These are phyloP conservation scores for Julus scandinavius DNA, from an alignment of 2,888 invertebrate species.

Conservation along the genomic window DNA sequence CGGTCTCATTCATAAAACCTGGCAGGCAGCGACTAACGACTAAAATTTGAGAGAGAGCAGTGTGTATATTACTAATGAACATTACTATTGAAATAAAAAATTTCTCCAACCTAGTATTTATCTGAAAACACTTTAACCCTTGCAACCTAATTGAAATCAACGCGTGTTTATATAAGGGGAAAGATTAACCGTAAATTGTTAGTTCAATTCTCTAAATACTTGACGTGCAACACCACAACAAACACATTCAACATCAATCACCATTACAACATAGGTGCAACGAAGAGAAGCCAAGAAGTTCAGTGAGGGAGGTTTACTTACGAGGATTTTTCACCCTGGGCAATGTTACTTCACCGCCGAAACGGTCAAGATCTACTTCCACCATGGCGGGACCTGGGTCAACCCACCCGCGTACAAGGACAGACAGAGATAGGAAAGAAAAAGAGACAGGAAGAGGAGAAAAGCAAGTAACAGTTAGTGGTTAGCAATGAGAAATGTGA, in stretches of 20 bases:
- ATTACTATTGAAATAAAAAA: too few species aligned
- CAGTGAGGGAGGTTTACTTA: constrained; percentile 50
- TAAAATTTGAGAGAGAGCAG: constrained; percentile 61
- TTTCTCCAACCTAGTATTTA: too few species aligned
- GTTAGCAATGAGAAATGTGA: not conserved
- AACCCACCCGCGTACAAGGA: constrained; percentile 42
- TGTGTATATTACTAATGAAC: too few species aligned
- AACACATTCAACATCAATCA: not conserved
- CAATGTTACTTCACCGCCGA: not conserved
- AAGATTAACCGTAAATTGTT: not conserved
- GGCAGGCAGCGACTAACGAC: constrained; percentile 72
- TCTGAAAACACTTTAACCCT: too few species aligned
- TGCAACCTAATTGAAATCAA: too few species aligned
- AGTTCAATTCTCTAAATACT: not conserved
- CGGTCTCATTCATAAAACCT: constrained; percentile 61
- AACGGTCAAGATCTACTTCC: constrained; percentile 40
- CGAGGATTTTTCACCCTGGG: constrained; percentile 54
- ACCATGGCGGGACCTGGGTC: constrained; percentile 48
- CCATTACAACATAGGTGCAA: not conserved
- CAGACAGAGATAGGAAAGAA: not conserved
- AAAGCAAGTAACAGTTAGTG: constrained; percentile 26
- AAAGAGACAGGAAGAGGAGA: constrained; percentile 48
- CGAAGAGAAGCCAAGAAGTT: not conserved
- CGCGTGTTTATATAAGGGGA: not conserved
- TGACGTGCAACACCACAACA: not conserved